Base-by-base conservation (phyloP, 2,113 vertebrate genomes). In the Rallus limicola region DNA sequence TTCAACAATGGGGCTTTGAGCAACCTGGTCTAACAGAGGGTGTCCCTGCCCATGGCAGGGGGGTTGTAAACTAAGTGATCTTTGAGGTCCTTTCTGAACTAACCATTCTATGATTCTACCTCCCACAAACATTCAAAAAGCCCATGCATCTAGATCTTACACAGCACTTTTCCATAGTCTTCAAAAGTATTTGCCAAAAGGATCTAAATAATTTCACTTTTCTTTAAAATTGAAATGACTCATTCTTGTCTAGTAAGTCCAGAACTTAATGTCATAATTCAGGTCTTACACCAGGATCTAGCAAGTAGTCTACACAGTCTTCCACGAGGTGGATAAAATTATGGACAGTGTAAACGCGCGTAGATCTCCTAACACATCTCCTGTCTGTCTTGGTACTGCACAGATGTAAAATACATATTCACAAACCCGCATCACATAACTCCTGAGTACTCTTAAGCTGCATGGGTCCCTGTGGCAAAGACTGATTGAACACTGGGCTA, bases 371-470 rank as follows among this genome's bases (percentile, higher is more conserved):
- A 65, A 53, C 7, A 42, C 5, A 20, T 65, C 38, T 88, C 20
- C 34, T 75, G 68, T 13, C 13, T 26, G 31, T 9, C 29, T 72
- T 38, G 3, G 7, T 25, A 8, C 15, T 9, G 17, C 1, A 2
- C 33, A 62, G 36, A 16, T 17, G 3, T 26, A 20, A 0, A 0
- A 25, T 20, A 25, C 29, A 19, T 46, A 48, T 79, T 29, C 36
- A 16, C 10, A 21, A 40, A 33, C 56, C 33, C n/a, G 6, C 0
- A 0, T 16, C 28, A 5, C 2, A 15, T 56, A 55, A 8, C 29
- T 28, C 31, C 56, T 48, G 25, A 14, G 13, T 2, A 3, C 58
- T 80, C 48, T 31, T 26, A n/a, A 36, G 14, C 28, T 88, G 38
- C 0, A 0, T 26, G 15, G 14, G 5, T 2, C 10, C n/a, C 55